Percentiles rank a stretch among this genome's conserved stretches.
phyloP scores from a whole-genome alignment of 1,140 invertebrate genomes.

The Meteorus sp. region DNA sequence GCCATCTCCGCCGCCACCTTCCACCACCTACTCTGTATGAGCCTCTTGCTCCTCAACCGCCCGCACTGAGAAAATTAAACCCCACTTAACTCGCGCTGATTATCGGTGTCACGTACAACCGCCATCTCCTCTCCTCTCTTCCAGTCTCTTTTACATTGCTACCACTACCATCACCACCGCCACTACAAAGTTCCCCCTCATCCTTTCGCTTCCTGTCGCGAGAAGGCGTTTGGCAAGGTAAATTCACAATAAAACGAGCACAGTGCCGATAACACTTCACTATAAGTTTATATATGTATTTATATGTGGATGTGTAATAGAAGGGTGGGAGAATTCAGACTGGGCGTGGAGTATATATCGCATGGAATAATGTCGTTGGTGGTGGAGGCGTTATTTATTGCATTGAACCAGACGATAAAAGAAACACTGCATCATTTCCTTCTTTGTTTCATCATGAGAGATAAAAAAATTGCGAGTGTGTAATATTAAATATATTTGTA shows the following conservation, averaged over 20 bases:
- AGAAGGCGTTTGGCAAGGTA: conserved; percentile 1
- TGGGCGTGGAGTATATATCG: conserved; percentile 42
- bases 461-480: too few species aligned
- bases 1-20: conserved; percentile 29
- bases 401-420: background rate
- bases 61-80: conserved; percentile 53
- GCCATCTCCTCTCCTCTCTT: conserved; percentile 22
- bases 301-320: conserved; percentile 10
- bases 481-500: too few species aligned
- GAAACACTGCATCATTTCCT: background rate
- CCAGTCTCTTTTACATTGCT: conserved; percentile 27
- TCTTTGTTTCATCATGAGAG: conserved; percentile 21
- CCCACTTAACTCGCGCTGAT: conserved; percentile 53
- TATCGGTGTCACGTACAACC: conserved; percentile 53
- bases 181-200: background rate
- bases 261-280: conserved; percentile 38
- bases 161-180: conserved; percentile 33
- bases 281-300: too few species aligned
- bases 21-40: conserved; percentile 30
- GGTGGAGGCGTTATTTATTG: conserved; percentile 36
- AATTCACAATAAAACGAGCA: background rate
- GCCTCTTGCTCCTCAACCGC: conserved; percentile 39
- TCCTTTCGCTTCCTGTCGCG: conserved; percentile 1
- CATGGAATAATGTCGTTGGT: conserved; percentile 36
- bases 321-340: conserved; percentile 24